Base-by-base conservation (phyloP, 2,113 vertebrate genomes). In the Cynoglossus semilaevis region DNA sequence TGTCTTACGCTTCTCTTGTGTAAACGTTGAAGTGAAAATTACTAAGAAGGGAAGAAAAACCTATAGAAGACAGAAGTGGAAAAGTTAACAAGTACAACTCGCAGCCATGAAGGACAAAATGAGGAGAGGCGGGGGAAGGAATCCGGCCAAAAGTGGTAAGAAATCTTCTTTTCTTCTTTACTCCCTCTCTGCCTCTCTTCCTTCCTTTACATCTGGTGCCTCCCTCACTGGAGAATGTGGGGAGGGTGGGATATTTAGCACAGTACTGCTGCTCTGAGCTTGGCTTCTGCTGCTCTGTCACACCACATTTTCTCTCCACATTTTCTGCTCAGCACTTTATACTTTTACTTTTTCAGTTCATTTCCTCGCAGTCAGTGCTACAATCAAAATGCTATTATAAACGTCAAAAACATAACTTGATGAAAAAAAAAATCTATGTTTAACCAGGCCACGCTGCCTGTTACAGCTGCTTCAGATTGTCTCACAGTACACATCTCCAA, bases 21-120 rank as follows among this genome's bases (percentile, higher is more conserved):
- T 58, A 48, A 40, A 58, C 65, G 65, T 22, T 64, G 49, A 53
- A n/a, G 53, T 41, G 65, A 58, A 58, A 51, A 42, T 29, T 67
- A 63, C 44, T 43, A 55, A 65, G 48, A 15, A 19, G 70, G 54
- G 43, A 51, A 38, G 51, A 46, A 52, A 38, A 76, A 41, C 56
- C 51, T 60, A 22, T 47, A 54, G 22, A 22, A 40, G 22, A 45
- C 16, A 55, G 49, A 71, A 64, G 59, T 19, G 22, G 19, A 58
- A 51, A 61, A 49, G 42, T 64, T 29, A 48, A 54, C 47, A 67
- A 17, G 59, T 7, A 70, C 41, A 68, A 58, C 50, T 50, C 19
- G 50, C 49, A 79, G 75, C 60, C 75, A 92, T 92, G 91, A 91
- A 88, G 80, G 90, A 91, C 76, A 88, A 89, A 76, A 72, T 75